Base-by-base conservation (phyloP, 2,797 vertebrate genomes). In the Arctocebus calabarensis region DNA sequence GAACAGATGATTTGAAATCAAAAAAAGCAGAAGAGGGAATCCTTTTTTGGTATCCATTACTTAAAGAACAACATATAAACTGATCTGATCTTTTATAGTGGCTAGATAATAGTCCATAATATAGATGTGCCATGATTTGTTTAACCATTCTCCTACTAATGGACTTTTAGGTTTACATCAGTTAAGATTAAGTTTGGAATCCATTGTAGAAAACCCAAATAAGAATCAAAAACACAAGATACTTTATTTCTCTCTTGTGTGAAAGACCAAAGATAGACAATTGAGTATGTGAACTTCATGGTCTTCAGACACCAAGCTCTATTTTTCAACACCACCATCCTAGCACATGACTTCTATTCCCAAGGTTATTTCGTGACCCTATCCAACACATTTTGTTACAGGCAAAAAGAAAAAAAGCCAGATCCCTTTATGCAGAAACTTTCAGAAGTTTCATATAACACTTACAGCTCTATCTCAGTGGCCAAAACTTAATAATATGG, bases 181-280 rank as follows among this genome's bases (percentile, higher is more conserved):
- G 7, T 86, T 74, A 95, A 61, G 40, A 90, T 84, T 87, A 90
- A 92, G 62, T 95, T 62, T 84, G 40, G 43, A 48, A 78, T 5
- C 40, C 32, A 48, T 73, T 85, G 79, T 19, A 23, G 12, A 91
- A 88, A 85, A 93, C 16, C 52, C 27, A 88, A 52, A 82, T 52
- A 78, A 84, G 9, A 68, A 22, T 62, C 43, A 40, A 74, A 93
- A 92, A 94, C 43, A 94, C 82, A 94, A 83, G 45, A 61, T 22
- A 75, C 20, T 83, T 70, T 73, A n/a, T 88, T 91, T 88, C 48
- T 83, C 13, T 93, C 79, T 70, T 55, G 2, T 19, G 29, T 61
- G 48, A 83, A 78, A 87, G 27, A 91, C 20, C 29, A 61, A 13
- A 85, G 7, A 8, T 52, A 88, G 45, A 73, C 11, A 64, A 57